Evolutionary conservation across 1,140 invertebrate genomes (phyloP).

Genomic region (Alviniconcha marisindica): DNA sequence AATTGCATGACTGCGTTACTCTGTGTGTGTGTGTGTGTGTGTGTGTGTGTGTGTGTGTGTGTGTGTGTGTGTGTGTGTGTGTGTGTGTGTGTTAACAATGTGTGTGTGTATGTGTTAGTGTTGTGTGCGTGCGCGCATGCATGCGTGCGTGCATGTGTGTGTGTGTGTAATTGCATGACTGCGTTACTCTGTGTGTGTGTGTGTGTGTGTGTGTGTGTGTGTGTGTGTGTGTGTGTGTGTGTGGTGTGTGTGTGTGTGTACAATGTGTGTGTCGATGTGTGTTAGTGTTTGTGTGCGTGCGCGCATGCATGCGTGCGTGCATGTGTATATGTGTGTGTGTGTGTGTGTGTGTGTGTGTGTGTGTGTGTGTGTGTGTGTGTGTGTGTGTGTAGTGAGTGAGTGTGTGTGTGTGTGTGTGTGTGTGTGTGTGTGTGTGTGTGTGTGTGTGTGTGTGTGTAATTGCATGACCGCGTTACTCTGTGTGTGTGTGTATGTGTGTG

Average conservation of each 20-base stretch:
- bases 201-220: neutral
- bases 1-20: too few relatives aligned
- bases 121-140: too few relatives aligned
- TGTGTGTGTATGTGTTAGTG: too few relatives aligned
- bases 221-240: neutral
- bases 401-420: neutral
- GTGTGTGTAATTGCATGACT: too few relatives aligned
- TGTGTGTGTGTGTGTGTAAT: conserved; percentile 2
- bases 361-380: conserved; percentile 17
- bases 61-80: too few relatives aligned
- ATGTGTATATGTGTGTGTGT: neutral
- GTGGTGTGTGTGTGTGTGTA: conserved; percentile 16
- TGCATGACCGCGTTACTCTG: neutral
- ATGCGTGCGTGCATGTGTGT: too few relatives aligned
- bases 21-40: too few relatives aligned
- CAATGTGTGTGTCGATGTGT: neutral
- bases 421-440: conserved; percentile 1
- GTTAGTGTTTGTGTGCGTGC: neutral
- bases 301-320: neutral
- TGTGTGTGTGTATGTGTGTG: neutral
- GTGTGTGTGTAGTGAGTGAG: neutral
- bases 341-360: conserved; percentile 17
- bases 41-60: too few relatives aligned
- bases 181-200: neutral
- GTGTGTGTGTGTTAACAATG: too few relatives aligned